Percentiles rank a stretch among this genome's conserved stretches.
Conservation (phyloP, 2,113 vertebrate species). For the Prunella himalayana region DNA sequence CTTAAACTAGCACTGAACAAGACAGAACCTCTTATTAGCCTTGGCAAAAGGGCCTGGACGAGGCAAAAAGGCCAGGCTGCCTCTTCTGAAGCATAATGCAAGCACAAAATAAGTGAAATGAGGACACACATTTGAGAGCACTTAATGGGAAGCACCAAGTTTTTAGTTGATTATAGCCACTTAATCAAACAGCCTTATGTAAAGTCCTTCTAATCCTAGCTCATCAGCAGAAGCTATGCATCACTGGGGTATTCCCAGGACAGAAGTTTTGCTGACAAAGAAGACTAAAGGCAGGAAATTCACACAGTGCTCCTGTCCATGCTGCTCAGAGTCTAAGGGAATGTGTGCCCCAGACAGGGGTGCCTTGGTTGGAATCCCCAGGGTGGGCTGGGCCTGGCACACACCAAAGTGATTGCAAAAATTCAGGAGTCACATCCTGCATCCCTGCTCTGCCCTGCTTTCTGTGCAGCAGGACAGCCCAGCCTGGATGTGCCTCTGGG, state of each 20-base stretch:
- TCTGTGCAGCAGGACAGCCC: not conserved
- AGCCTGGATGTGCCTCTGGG: not conserved
- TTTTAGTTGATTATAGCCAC: conserved; percentile 34
- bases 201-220: conserved; percentile 30
- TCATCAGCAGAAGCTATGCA: not conserved
- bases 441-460: accelerated
- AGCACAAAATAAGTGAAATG: not conserved
- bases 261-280: not conserved
- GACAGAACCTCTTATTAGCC: not conserved
- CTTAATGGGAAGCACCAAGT: conserved; percentile 39
- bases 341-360: not conserved
- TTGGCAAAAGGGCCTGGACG: not conserved
- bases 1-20: not conserved
- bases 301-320: not conserved
- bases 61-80: not conserved
- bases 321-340: not conserved
- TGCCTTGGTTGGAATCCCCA: not conserved
- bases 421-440: not conserved
- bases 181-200: conserved; percentile 46
- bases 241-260: not conserved
- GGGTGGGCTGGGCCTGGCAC: not conserved
- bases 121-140: not conserved
- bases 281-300: not conserved
- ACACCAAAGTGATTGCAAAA: accelerated
- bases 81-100: not conserved